Evolutionary conservation across 2,113 vertebrate species (phyloP), one percentile per base, ranked within the genome.

Genomic region (Narcine bancroftii): DNA sequence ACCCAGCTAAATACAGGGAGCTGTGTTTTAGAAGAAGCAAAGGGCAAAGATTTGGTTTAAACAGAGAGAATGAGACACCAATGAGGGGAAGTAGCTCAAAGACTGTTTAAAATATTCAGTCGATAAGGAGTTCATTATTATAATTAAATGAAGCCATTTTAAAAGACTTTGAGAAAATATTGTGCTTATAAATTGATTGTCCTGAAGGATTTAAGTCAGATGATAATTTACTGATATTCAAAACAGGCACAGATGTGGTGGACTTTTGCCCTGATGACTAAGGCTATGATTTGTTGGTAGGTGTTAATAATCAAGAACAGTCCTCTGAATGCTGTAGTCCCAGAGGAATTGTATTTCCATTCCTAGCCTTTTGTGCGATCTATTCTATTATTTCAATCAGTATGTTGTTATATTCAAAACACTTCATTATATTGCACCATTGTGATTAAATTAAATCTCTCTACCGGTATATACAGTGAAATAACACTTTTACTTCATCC

Each of bases 1-100:
- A 96, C 95, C 95, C 95, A 96, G 94, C 94, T 95, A 96, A 96
- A 96, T 94, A 94, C 94, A 94, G 93, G 93, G 92, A 79, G 85
- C 60, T 94, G 93, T 77, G 92, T 93, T 94, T 94, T 93, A 96
- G 95, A 95, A 93, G 91, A 92, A 94, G 93, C 93, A 95, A 94
- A 93, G 93, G 94, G 92, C 93, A 93, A 94, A 91, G 93, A 93
- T 85, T 92, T 94, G 93, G 94, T 93, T 94, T 94, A 94, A 95
- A 95, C 45, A 94, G 93, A 93, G 92, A 94, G 93, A 93, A 93
- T 94, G 94, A 89, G 65, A 93, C 94, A 93, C 3, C 92, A 75
- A 92, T 92, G 92, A 93, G 93, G 94, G n/a, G 53, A 93, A 69
- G 47, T 71, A 85, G 50, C 81, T 87, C 53, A 87, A 87, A 87